phyloP scores from a whole-genome alignment of 2,888 invertebrate species.

The Cyclophora punctaria region DNA sequence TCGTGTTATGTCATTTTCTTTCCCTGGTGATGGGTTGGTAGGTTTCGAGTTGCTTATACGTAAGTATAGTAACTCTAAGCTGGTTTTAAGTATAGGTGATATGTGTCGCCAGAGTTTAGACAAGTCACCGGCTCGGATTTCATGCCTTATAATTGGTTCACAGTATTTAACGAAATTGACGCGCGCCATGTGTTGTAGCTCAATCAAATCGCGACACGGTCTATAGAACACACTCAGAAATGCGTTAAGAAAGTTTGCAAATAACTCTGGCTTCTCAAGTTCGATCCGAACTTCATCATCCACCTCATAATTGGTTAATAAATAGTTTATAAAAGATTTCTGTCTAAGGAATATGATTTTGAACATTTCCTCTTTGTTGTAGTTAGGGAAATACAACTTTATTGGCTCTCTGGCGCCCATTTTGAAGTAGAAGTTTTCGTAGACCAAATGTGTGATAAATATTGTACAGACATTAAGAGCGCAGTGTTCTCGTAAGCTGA shows the following conservation, averaged over 20 bases:
- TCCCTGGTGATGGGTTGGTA: constrained; percentile 39
- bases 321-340: constrained; percentile 42
- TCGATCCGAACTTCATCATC: constrained; percentile 39
- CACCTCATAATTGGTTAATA: constrained; percentile 39
- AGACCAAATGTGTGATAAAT: constrained; percentile 84
- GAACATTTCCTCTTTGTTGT: constrained; percentile 81
- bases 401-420: constrained; percentile 82
- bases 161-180: constrained; percentile 85
- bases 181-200: constrained; percentile 87
- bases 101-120: constrained; percentile 87
- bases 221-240: constrained; percentile 89
- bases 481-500: constrained; percentile 83
- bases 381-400: constrained; percentile 85
- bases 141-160: constrained; percentile 82
- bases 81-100: constrained; percentile 82
- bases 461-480: constrained; percentile 82
- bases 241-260: constrained; percentile 85
- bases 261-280: constrained; percentile 75
- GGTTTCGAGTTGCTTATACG: constrained; percentile 66
- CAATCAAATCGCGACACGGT: constrained; percentile 89
- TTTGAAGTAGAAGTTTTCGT: constrained; percentile 85
- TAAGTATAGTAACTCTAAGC: constrained; percentile 85
- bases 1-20: constrained; percentile 38
- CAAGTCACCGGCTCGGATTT: constrained; percentile 78
- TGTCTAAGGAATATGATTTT: constrained; percentile 61